Evolutionary conservation across 2,113 vertebrate genomes (phyloP).

Genomic region (Muntiacus muntjak): DNA sequence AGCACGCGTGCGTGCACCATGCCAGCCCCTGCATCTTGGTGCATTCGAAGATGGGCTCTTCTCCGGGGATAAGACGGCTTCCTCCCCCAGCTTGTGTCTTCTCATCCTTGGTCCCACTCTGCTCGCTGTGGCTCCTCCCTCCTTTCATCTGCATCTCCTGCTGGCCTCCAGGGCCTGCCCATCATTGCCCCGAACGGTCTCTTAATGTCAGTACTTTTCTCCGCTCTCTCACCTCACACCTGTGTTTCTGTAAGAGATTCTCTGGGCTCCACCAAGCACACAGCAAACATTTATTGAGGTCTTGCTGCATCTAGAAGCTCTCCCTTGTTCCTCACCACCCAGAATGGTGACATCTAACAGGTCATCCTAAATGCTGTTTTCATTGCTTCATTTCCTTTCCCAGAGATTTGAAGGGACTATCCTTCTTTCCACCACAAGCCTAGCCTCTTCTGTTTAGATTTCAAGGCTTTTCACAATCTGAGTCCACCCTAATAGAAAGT

Average conservation of each 20-base stretch:
- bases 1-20: neutral
- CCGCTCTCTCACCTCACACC: neutral
- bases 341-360: neutral
- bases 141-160: neutral
- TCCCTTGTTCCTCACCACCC: neutral
- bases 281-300: neutral
- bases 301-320: neutral
- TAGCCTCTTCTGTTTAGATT: neutral
- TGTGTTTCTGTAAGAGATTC: neutral
- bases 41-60: neutral
- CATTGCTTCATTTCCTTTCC: neutral
- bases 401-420: neutral
- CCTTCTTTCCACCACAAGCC: neutral
- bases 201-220: neutral
- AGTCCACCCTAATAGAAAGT: neutral
- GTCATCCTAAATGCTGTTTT: neutral
- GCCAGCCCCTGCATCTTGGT: neutral
- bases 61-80: fast-evolving
- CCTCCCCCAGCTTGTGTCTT: neutral
- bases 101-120: neutral
- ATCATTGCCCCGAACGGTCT: neutral
- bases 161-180: neutral
- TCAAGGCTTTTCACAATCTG: neutral
- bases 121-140: no score
- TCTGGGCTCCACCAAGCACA: neutral